phyloP scores from a whole-genome alignment of 2,888 invertebrate genomes.

The Auanema freiburgensis region DNA sequence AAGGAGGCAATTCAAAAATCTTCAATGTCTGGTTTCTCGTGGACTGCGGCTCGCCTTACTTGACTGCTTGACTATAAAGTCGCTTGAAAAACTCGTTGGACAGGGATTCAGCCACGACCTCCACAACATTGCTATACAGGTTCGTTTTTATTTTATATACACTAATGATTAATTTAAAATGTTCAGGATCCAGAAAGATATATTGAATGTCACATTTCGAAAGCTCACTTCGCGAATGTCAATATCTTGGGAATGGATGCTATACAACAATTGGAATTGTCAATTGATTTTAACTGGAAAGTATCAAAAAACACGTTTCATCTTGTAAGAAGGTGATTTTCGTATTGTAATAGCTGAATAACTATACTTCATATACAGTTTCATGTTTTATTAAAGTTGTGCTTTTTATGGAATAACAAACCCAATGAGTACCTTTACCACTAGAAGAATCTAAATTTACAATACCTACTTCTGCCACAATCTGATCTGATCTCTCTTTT shows the following conservation, averaged over 20 bases:
- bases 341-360: too few relatives aligned
- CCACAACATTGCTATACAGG: conserved; percentile 21
- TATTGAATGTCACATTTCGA: conserved; percentile 22
- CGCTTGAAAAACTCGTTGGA: conserved; percentile 21
- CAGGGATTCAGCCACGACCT: conserved; percentile 16
- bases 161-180: conserved; percentile 25
- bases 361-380: too few relatives aligned
- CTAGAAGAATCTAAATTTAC: too few relatives aligned
- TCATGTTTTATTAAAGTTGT: too few relatives aligned
- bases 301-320: conserved; percentile 19
- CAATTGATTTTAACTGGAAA: conserved; percentile 20
- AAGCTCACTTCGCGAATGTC: conserved; percentile 21
- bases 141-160: conserved; percentile 22
- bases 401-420: too few relatives aligned
- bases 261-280: conserved; percentile 20
- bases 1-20: conserved; percentile 15
- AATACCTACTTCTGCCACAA: too few relatives aligned
- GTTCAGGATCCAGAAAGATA: conserved; percentile 21
- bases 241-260: conserved; percentile 22
- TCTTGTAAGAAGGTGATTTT: conserved; percentile 18
- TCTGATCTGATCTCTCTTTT: too few relatives aligned
- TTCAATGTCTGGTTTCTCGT: conserved; percentile 26
- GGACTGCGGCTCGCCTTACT: conserved; percentile 18
- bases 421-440: too few relatives aligned
- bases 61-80: conserved; percentile 21